Base-by-base conservation (phyloP, 1,140 invertebrate genomes). In the Matsumurasca onukii region DNA sequence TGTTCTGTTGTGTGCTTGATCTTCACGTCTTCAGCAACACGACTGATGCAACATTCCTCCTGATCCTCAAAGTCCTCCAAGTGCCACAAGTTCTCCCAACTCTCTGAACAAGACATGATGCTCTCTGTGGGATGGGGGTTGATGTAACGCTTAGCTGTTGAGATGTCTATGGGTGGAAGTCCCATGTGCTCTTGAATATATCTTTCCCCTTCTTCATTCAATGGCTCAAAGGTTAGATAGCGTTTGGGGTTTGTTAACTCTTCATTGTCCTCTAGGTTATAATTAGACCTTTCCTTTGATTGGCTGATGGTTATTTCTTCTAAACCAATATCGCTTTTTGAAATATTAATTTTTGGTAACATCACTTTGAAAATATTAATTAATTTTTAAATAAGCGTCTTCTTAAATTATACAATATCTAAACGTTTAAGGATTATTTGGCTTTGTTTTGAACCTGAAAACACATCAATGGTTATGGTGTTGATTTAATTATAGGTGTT, bases 141-240 rank as follows among this genome's bases (percentile, higher is more conserved):
- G 15, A 59, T 59, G 55, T 59, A 59, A 29, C 30, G 30, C n/a
- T 29, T 59, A 1, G 55, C 30, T 27, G 3, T 5, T 13, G 15
- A 27, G 9, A 59, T 15, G 5, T 59, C 55, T 27, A 59, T 59
- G 2, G 55, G 55, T 29, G 55, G 55, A 9, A 59, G n/a, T 3
- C 3, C 5, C 22, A 59, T 27, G 25, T 27, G 2, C n/a, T 59
- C 55, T n/a, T 29, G 2, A 9, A 59, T 27, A 29, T 59, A 59
- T 59, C 25, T 25, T 59, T 59, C 55, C 2, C 55, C 55, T 25
- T 59, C 55, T 59, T 59, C 55, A 29, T 27, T 27, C 2, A 27
- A n/a, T 22, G 55, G 55, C 55, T 59, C 55, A n/a, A 59, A 59
- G 2, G 17, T 39, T 5, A 39, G 34, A 39, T 39, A 12, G n/a